Percentiles rank a stretch among this genome's conserved stretches.
These are phyloP conservation scores for Megatriorchis doriae DNA, from an alignment of 2,113 vertebrate genomes.

Conservation along the genomic window DNA sequence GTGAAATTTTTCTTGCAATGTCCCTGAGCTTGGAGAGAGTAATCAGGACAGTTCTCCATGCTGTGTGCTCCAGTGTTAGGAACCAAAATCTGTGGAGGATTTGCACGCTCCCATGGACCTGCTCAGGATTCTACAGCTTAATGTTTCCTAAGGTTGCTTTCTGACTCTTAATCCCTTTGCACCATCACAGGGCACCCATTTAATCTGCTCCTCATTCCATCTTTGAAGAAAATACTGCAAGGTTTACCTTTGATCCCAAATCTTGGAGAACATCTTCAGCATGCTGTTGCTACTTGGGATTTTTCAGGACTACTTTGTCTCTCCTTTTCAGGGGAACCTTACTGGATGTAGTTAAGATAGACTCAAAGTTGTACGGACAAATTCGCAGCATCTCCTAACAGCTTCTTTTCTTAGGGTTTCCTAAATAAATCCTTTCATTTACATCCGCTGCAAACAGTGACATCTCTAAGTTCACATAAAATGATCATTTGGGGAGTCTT, in stretches of 20 bases:
- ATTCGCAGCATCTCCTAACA: background rate
- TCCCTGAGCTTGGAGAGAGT: background rate
- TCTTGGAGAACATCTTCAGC: background rate
- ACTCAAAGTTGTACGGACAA: background rate
- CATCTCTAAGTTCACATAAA: background rate
- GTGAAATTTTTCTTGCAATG: rapidly evolving
- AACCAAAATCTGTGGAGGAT: background rate
- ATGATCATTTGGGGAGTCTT: rapidly evolving
- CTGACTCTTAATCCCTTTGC: background rate
- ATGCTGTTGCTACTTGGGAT: background rate
- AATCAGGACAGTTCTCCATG: background rate
- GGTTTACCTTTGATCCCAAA: background rate
- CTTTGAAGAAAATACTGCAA: background rate
- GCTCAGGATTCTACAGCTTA: background rate
- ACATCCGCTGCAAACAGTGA: background rate
- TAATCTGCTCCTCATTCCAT: background rate
- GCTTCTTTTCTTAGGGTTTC: background rate
- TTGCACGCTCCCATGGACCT: background rate
- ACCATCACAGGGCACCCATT: background rate
- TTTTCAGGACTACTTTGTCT: background rate
- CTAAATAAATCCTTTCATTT: background rate
- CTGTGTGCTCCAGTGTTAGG: background rate
- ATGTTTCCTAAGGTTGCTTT: background rate
- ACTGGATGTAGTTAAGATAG: background rate
- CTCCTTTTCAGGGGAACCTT: background rate